phyloP scores from a whole-genome alignment of 2,113 vertebrate genomes.

The Pangasianodon hypophthalmus region DNA sequence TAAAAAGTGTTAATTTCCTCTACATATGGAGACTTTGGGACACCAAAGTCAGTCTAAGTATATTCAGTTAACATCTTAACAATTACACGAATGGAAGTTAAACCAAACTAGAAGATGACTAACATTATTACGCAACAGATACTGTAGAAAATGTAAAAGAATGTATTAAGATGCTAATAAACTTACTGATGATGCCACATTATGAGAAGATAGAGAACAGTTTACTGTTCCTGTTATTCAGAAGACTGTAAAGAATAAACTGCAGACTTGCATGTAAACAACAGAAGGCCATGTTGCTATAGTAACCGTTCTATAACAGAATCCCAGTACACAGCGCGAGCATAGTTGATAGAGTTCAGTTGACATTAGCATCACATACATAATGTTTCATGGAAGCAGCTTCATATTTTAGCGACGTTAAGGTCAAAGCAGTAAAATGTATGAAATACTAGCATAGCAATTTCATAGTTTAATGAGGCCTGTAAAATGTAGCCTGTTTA shows the following conservation, averaged over 20 bases:
- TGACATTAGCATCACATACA: conserved; percentile 6
- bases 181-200: neutral
- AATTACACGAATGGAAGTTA: neutral
- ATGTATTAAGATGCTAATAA: neutral
- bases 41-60: too few species aligned
- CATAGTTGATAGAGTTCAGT: neutral
- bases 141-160: neutral
- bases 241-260: neutral
- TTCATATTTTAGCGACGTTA: conserved; percentile 10
- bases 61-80: neutral
- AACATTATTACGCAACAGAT: neutral
- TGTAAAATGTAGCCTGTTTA: neutral
- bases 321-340: neutral
- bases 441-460: neutral
- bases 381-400: neutral
- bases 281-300: conserved; percentile 23
- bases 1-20: too few species aligned
- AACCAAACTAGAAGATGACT: neutral
- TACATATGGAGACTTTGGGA: too few species aligned
- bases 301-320: conserved; percentile 17
- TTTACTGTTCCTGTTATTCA: neutral
- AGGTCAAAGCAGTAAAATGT: neutral
- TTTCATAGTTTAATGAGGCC: neutral
- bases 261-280: conserved; percentile 24
- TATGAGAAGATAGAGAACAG: neutral